Conservation (phyloP, 2,797 vertebrate genomes). For the Poecilia picta region DNA sequence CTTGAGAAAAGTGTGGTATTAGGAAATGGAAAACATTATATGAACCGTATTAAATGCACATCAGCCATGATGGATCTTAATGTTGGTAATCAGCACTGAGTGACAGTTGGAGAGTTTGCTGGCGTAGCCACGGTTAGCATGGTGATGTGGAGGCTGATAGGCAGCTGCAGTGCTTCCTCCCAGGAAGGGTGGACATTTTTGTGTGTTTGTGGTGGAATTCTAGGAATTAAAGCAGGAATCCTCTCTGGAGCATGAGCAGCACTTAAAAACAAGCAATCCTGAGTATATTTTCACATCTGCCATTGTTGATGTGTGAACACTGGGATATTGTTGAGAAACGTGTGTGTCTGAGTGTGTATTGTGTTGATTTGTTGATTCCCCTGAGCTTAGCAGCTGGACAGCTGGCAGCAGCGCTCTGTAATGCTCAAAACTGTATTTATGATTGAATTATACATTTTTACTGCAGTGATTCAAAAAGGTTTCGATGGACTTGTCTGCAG, state of each 20-base stretch:
- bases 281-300: constrained; percentile 26
- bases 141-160: constrained; percentile 25
- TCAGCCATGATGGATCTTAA: neutral
- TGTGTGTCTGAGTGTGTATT: neutral
- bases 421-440: constrained; percentile 19
- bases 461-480: neutral
- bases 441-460: neutral
- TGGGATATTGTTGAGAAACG: neutral
- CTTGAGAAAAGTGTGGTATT: neutral
- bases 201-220: constrained; percentile 47
- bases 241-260: constrained; percentile 37
- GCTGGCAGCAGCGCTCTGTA: constrained; percentile 25
- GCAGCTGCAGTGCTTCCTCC: constrained; percentile 49
- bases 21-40: neutral
- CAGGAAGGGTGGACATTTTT: constrained; percentile 64
- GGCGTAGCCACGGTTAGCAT: constrained; percentile 1
- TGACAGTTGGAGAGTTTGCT: constrained; percentile 18
- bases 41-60: neutral
- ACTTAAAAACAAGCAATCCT: constrained; percentile 12
- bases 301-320: constrained; percentile 8
- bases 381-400: constrained; percentile 24
- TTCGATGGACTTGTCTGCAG: neutral
- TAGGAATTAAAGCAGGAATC: constrained; percentile 59
- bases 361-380: constrained; percentile 18
- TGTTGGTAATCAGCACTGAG: neutral